A percentile compares a stretch with the other conserved stretches of the same genome.
Conservation (phyloP, 2,113 vertebrate species). For the Hippocampus comes region DNA sequence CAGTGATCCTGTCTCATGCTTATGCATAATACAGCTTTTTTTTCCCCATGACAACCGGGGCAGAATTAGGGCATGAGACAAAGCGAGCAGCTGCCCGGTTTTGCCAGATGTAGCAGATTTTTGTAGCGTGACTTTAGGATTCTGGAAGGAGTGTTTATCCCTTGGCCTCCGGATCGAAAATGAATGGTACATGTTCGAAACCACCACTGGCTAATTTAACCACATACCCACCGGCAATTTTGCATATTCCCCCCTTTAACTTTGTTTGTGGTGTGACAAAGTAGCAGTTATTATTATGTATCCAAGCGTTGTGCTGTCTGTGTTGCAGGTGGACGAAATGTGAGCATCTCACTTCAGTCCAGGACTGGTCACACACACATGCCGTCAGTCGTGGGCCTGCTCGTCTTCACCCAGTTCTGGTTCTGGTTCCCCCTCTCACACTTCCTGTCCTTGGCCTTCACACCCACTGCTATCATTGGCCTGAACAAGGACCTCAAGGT, state of each 20-base stretch:
- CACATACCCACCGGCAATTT: background rate
- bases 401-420: constrained; percentile 99
- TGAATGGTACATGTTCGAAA: too few species aligned
- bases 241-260: background rate
- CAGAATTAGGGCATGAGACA: background rate
- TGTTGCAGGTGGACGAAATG: constrained; percentile 87
- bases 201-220: background rate
- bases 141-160: too few species aligned
- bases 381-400: constrained; percentile 93
- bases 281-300: background rate
- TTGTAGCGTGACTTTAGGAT: background rate
- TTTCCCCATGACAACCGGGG: background rate
- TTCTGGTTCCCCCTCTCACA: constrained; percentile 99
- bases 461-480: constrained; percentile 96
- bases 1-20: too few species aligned
- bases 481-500: constrained; percentile 99
- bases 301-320: constrained; percentile 8
- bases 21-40: background rate
- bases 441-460: constrained; percentile 93
- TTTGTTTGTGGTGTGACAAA: background rate
- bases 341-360: constrained; percentile 97
- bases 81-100: too few species aligned
- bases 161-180: background rate
- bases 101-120: too few species aligned
- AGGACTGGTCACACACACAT: constrained; percentile 98